These are phyloP conservation scores for Nipponia nippon DNA, from an alignment of 2,113 vertebrate genomes.

Conservation along the genomic window DNA sequence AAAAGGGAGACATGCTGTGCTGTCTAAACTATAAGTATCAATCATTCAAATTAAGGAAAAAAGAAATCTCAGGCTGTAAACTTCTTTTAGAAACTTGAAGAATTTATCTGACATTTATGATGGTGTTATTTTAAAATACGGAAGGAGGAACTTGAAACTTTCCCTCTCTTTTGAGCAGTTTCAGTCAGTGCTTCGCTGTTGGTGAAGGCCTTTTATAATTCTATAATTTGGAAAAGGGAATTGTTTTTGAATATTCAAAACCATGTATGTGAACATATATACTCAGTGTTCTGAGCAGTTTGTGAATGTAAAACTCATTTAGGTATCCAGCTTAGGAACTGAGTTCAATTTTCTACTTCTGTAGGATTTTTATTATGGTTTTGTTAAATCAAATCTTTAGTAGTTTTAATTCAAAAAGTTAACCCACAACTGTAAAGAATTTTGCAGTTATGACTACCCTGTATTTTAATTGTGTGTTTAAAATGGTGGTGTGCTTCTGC, in stretches of 20 bases:
- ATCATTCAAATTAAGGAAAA: background rate
- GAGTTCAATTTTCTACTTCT: background rate
- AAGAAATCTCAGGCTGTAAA: background rate
- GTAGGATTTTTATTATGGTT: background rate
- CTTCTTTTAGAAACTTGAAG: background rate
- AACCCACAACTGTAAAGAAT: background rate
- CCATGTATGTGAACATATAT: background rate
- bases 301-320: background rate
- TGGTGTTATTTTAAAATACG: background rate
- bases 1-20: background rate
- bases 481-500: background rate
- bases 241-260: background rate
- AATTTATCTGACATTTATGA: background rate
- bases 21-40: background rate
- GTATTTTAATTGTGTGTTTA: background rate
- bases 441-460: background rate
- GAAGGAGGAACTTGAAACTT: background rate
- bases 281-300: background rate
- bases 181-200: background rate
- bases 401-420: background rate
- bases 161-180: background rate
- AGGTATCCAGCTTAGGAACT: background rate
- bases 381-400: background rate
- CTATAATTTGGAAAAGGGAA: background rate
- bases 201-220: background rate